A percentile compares a stretch with the other conserved stretches of the same genome.
Conservation (phyloP, 2,888 invertebrate genomes). For the Agriopis aurantiaria region DNA sequence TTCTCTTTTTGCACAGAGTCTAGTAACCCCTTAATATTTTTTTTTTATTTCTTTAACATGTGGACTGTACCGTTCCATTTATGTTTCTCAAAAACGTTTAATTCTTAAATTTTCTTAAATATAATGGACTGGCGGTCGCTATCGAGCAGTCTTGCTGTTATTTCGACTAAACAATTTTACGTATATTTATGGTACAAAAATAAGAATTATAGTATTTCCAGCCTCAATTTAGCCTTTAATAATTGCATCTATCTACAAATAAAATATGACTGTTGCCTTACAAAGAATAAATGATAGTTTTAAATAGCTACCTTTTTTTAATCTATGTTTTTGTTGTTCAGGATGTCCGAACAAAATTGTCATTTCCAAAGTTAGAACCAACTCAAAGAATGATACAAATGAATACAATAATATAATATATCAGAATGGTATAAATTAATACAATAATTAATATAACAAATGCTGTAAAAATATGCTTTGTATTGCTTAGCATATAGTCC, state of each 20-base stretch:
- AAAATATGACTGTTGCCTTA: too few species aligned
- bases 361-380: neutral
- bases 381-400: conserved; percentile 2
- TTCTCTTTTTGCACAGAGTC: too few species aligned
- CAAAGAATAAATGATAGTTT: neutral
- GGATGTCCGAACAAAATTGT: neutral
- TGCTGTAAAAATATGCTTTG: neutral
- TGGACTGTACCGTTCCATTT: too few species aligned
- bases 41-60: too few species aligned
- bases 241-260: too few species aligned
- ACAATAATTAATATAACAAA: neutral
- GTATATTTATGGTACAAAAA: neutral
- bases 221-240: neutral
- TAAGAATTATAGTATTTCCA: neutral
- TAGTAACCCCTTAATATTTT: too few species aligned
- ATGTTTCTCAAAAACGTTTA: too few species aligned
- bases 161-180: neutral
- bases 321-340: neutral
- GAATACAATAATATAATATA: too few species aligned
- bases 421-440: conserved; percentile 2
- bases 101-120: too few species aligned
- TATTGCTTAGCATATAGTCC: neutral
- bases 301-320: neutral
- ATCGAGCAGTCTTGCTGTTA: too few species aligned
- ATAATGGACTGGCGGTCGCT: too few species aligned